phyloP scores from a whole-genome alignment of 2,113 vertebrate genomes.

The Eudyptes chrysolophus region DNA sequence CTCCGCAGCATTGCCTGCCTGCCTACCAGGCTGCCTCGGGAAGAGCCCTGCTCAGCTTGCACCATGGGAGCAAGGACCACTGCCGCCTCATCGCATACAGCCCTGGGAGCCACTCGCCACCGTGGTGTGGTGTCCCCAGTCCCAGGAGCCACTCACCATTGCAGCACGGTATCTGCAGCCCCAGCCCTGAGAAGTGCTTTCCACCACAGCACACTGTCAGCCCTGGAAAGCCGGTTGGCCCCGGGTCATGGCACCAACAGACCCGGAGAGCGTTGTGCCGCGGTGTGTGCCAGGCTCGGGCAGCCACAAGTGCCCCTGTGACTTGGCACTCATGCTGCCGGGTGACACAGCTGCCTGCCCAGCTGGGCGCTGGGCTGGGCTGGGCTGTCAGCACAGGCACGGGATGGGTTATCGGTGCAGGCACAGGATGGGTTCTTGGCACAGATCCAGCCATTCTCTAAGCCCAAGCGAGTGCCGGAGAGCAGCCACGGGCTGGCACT shows the following conservation, averaged over 20 bases:
- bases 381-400: rapidly evolving
- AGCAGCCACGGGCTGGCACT: rapidly evolving
- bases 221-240: neutral
- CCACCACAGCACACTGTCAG: rapidly evolving
- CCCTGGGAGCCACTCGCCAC: too few relatives aligned
- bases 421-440: rapidly evolving
- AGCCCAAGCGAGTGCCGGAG: neutral
- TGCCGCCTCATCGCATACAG: rapidly evolving
- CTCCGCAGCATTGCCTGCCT: neutral
- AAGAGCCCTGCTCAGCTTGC: neutral
- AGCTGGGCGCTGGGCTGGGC: neutral
- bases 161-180: rapidly evolving
- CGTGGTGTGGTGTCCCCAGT: rapidly evolving
- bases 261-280: neutral
- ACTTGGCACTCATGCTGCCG: rapidly evolving
- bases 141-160: neutral
- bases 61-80: rapidly evolving
- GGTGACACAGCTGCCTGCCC: neutral
- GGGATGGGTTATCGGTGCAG: rapidly evolving
- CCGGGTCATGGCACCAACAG: rapidly evolving
- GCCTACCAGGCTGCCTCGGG: rapidly evolving
- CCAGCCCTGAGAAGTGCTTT: neutral
- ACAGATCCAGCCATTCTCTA: neutral
- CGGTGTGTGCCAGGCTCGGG: rapidly evolving
- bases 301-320: rapidly evolving